Evolutionary conservation across 2,888 invertebrate genomes (phyloP), one percentile per base, ranked within the genome.

Genomic region (Carterocephalus palaemon): DNA sequence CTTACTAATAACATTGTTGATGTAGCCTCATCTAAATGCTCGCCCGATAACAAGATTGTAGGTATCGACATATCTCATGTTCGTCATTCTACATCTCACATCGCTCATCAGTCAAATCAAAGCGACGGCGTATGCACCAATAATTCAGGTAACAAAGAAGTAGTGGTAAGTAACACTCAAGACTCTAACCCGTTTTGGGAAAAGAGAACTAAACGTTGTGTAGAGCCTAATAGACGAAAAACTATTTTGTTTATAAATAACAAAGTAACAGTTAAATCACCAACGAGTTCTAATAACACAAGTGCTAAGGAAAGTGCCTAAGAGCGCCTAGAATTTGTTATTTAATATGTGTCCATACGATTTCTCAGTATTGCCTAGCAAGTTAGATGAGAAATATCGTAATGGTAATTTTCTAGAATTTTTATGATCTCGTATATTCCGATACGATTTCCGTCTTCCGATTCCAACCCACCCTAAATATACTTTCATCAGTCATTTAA

Each of bases 181-280:
- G 85, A 85, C 48, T 70, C 68, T 58, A 86, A 85, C 59, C 86
- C 86, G 10, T 86, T 85, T 59, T 85, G 85, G 85, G 75, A 83
- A 60, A 84, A 77, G 57, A 63, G 83, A 56, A 77, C 70, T 45
- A 82, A 78, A 56, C 75, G 81, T 63, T 67, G 59, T 48, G 60
- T 82, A 59, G 85, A 87, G 52, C 84, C 87, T 23, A 85, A 84
- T 59, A 76, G 88, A 59, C 70, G 88, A 53, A 84, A 86, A 70
- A 88, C 87, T 41, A 88, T 88, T 51, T 59, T 88, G 26, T 83
- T 85, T 53, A 87, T 88, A 49, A 87, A 87, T 66, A 88, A 88
- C 63, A 84, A 82, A 73, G 67, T 78, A 56, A 75, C 75, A 39
- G 72, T 73, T 15, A 74, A 67, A 62, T 64, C 74, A 22, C 52